These are phyloP conservation scores for Orussus abietinus DNA, from an alignment of 1,140 invertebrate species.

Conservation along the genomic window DNA sequence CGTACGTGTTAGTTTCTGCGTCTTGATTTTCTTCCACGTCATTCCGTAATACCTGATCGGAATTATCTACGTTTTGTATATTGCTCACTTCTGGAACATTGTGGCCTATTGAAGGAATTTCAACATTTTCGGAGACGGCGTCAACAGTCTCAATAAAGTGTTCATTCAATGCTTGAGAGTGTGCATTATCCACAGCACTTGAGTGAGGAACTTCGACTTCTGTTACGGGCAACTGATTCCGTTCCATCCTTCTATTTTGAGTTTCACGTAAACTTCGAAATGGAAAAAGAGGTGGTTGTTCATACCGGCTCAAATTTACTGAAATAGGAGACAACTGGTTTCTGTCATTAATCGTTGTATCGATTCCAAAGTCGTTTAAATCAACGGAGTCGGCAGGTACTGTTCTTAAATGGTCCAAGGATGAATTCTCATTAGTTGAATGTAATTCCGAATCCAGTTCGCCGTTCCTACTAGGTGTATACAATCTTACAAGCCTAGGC, in stretches of 20 bases:
- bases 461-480: no score
- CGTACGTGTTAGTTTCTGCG: background rate
- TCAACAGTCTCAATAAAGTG: no score
- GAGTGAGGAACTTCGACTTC: no score
- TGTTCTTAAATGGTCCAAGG: no score
- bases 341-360: slow-evolving; percentile 8
- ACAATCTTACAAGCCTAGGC: no score
- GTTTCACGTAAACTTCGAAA: slow-evolving; percentile 38
- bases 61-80: background rate
- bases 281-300: slow-evolving; percentile 39
- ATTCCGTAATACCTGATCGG: background rate
- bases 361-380: background rate
- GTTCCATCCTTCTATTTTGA: slow-evolving; percentile 21
- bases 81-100: background rate
- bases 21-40: background rate
- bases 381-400: no score
- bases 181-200: no score
- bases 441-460: no score
- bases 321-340: slow-evolving; percentile 35
- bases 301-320: slow-evolving; percentile 34
- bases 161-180: no score
- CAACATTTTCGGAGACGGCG: no score
- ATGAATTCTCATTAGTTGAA: no score
- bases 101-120: background rate
- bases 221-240: slow-evolving; percentile 14